These are phyloP conservation scores for Dinothrombium tinctorium DNA, from an alignment of 1,140 invertebrate genomes.

Conservation along the genomic window DNA sequence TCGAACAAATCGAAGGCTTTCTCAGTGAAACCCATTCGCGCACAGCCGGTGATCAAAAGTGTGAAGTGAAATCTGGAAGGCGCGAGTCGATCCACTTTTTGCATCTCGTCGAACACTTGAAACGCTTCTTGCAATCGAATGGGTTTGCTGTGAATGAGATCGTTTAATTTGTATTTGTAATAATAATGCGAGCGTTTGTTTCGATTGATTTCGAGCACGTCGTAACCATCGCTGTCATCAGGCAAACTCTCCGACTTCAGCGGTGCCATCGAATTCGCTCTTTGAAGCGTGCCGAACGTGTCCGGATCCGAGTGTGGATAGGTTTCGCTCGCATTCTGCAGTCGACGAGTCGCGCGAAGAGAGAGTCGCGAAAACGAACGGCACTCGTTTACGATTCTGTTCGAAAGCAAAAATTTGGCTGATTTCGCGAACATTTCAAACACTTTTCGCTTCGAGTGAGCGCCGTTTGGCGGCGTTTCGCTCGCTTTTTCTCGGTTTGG, in stretches of 20 bases:
- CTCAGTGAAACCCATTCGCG: constrained; percentile 48
- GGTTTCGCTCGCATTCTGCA: no score
- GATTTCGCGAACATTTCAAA: no score
- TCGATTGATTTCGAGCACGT: constrained; percentile 8
- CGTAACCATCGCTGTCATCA: constrained; percentile 11
- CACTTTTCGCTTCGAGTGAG: no score
- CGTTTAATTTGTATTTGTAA: neutral
- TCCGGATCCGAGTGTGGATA: no score
- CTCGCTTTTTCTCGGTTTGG: no score
- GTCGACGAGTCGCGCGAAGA: no score
- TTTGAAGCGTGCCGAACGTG: no score
- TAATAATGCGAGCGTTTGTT: neutral
- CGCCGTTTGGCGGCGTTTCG: no score
- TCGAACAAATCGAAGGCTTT: constrained; percentile 59
- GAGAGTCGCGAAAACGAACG: no score
- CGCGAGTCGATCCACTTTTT: constrained; percentile 44
- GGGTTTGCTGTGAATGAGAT: constrained; percentile 1
- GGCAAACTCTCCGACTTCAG: constrained; percentile 1
- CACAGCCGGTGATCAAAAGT: constrained; percentile 50
- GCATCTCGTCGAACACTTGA: constrained; percentile 43
- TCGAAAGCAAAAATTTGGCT: no score
- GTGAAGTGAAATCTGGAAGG: constrained; percentile 53
- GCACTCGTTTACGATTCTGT: no score
- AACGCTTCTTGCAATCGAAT: constrained; percentile 32
- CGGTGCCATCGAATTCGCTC: no score